A percentile compares a stretch with the other conserved stretches of the same genome.
Conservation (phyloP, 2,888 invertebrate genomes). For the Drosophila ezoana region DNA sequence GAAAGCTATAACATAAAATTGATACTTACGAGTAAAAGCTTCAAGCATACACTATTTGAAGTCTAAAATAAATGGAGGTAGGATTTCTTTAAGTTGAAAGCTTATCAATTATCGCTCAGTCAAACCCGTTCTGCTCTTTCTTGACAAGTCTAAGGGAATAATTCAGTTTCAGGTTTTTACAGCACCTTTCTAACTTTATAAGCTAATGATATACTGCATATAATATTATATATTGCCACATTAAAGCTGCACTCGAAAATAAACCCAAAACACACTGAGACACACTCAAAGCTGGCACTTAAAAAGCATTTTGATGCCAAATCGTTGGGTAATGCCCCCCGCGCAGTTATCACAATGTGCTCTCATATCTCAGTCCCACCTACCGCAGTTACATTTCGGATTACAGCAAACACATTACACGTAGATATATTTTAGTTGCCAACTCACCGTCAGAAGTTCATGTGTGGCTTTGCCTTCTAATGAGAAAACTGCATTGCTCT, state of each 20-base stretch:
- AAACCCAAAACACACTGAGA: not conserved
- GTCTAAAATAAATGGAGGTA: too few relatives aligned
- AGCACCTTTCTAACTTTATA: not conserved
- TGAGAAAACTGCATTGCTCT: conserved; percentile 65
- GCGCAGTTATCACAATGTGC: conserved; percentile 22
- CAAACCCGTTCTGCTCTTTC: too few relatives aligned
- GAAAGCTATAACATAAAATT: too few relatives aligned
- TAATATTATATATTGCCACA: conserved; percentile 13
- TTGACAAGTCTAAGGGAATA: not conserved
- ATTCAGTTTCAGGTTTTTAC: conserved; percentile 3
- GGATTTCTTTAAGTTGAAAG: too few relatives aligned
- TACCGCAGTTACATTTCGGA: conserved; percentile 32
- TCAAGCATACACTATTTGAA: too few relatives aligned
- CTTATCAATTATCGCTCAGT: too few relatives aligned
- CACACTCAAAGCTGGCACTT: conserved; percentile 15
- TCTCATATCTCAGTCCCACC: conserved; percentile 15
- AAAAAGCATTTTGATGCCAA: conserved; percentile 35
- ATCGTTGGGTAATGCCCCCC: conserved; percentile 8
- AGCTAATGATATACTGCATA: conserved; percentile 16
- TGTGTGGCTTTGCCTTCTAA: conserved; percentile 57
- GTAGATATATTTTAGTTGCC: conserved; percentile 49
- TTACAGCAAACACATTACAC: conserved; percentile 40
- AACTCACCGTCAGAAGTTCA: conserved; percentile 57
- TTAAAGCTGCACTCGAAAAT: conserved; percentile 11
- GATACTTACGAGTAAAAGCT: too few relatives aligned